These are phyloP conservation scores for Coronaproctus castanopsis DNA, from an alignment of 2,888 invertebrate species.

Conservation along the genomic window DNA sequence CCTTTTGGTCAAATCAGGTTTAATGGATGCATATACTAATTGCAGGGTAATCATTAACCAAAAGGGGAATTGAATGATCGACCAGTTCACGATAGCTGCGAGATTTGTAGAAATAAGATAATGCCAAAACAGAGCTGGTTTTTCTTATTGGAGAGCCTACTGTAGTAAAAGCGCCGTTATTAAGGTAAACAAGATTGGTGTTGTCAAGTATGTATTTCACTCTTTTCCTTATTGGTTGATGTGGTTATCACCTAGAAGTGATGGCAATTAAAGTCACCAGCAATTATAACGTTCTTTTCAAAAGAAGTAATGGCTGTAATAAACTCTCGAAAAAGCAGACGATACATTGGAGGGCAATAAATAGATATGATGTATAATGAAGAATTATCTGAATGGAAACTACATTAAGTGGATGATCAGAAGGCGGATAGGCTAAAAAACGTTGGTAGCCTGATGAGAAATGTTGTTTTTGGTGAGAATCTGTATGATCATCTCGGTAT, in stretches of 20 bases:
- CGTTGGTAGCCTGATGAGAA: neutral
- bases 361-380: neutral
- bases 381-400: neutral
- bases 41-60: neutral
- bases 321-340: neutral
- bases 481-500: neutral
- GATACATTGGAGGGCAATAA: neutral
- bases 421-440: neutral
- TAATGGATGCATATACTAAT: neutral
- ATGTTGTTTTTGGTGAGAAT: neutral
- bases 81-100: neutral
- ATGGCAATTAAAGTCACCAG: neutral
- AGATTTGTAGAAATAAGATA: neutral
- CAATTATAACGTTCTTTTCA: neutral
- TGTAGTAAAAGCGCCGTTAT: neutral
- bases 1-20: too few species aligned
- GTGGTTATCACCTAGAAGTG: too few species aligned
- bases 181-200: neutral
- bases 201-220: neutral
- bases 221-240: neutral
- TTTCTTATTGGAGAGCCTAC: neutral
- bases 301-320: neutral
- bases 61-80: neutral
- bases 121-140: neutral
- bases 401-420: neutral